These are phyloP conservation scores for Drosophila nr. medialis DNA, from an alignment of 2,888 invertebrate genomes.

Conservation along the genomic window DNA sequence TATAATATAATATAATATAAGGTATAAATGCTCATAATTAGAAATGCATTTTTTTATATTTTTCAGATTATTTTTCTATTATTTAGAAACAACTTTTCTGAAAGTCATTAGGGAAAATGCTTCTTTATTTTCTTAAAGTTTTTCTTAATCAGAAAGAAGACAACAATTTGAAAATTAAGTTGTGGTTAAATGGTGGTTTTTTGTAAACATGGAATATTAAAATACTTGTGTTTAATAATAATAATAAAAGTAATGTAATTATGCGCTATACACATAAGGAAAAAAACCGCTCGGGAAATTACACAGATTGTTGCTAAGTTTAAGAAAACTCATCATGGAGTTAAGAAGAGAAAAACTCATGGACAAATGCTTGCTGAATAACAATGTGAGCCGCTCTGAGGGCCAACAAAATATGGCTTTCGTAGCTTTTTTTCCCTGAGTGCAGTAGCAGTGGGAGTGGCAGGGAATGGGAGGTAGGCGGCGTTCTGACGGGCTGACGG, in stretches of 20 bases:
- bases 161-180: too few relatives aligned
- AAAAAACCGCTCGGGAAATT: too few relatives aligned
- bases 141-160: too few relatives aligned
- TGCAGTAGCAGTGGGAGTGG: constrained; percentile 1
- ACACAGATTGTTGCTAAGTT: background rate
- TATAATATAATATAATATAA: too few relatives aligned
- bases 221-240: background rate
- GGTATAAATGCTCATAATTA: too few relatives aligned
- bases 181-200: too few relatives aligned
- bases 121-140: too few relatives aligned
- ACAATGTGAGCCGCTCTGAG: background rate
- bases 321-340: background rate
- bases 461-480: background rate
- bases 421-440: background rate
- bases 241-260: background rate
- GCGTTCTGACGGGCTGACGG: background rate
- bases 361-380: background rate
- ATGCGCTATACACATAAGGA: too few relatives aligned
- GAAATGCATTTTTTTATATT: too few relatives aligned
- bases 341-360: background rate
- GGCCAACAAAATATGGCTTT: background rate
- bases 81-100: too few relatives aligned
- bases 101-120: too few relatives aligned
- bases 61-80: too few relatives aligned
- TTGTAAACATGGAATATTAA: background rate